Percentiles rank a stretch among this genome's conserved stretches.
phyloP scores from a whole-genome alignment of 2,888 invertebrate species.

The Cheilosia urbana region DNA sequence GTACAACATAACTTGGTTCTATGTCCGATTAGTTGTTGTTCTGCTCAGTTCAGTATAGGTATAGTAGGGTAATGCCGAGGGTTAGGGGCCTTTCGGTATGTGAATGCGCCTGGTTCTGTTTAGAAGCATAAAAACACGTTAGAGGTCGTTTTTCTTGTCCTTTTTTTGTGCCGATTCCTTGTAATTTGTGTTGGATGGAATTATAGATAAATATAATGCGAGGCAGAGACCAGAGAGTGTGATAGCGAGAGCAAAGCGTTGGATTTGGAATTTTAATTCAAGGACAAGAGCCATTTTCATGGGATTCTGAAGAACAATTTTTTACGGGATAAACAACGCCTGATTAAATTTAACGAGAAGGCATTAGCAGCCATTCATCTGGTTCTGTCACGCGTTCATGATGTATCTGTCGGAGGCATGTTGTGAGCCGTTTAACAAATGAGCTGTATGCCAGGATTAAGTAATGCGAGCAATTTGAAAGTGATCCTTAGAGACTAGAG shows the following conservation, averaged over 20 bases:
- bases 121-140: conserved; percentile 11
- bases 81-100: conserved; percentile 14
- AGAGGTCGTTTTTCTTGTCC: conserved; percentile 17
- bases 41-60: neutral
- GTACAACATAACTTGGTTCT: conserved; percentile 55
- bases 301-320: conserved; percentile 10
- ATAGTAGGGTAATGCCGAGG: conserved; percentile 25
- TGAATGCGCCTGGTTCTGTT: conserved; percentile 17
- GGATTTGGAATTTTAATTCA: conserved; percentile 36
- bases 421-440: neutral
- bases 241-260: neutral
- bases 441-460: neutral
- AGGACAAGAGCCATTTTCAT: conserved; percentile 43
- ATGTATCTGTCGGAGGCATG: conserved; percentile 3
- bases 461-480: neutral
- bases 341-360: conserved; percentile 48
- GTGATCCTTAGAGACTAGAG: too few species aligned
- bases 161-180: conserved; percentile 10
- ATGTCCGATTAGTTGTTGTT: conserved; percentile 46
- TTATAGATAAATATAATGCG: conserved; percentile 3
- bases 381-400: neutral
- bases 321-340: conserved; percentile 24
- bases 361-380: conserved; percentile 26
- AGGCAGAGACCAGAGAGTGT: neutral
- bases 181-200: conserved; percentile 23